These are phyloP conservation scores for Sabellastarte sp. DNA, from an alignment of 2,888 invertebrate genomes.

Conservation along the genomic window DNA sequence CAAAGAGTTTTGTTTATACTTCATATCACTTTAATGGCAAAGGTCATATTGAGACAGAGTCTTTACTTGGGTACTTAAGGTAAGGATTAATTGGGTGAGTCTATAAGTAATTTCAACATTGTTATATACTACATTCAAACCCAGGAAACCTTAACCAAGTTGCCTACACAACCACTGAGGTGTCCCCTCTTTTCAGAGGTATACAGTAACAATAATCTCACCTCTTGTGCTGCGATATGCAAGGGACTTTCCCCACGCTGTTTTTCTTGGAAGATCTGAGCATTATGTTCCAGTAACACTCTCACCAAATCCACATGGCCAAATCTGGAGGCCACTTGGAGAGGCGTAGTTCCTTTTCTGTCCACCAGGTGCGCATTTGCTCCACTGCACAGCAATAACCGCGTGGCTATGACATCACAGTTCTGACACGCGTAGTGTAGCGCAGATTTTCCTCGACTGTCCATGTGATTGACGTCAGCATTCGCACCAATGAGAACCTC, in stretches of 20 bases:
- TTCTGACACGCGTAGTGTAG: slow-evolving; percentile 17
- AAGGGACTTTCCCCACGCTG: slow-evolving; percentile 22
- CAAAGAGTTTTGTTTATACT: no score
- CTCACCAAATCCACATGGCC: slow-evolving; percentile 26
- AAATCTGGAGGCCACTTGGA: slow-evolving; percentile 21
- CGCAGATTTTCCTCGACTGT: slow-evolving; percentile 14
- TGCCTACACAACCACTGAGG: no score
- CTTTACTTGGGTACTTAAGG: no score
- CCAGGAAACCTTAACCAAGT: no score
- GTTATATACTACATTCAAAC: not conserved
- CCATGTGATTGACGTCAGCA: slow-evolving; percentile 19
- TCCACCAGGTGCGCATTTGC: slow-evolving; percentile 14
- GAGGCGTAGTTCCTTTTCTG: slow-evolving; percentile 9
- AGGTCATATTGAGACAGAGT: no score
- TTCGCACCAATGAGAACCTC: slow-evolving; percentile 15
- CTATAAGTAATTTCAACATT: no score
- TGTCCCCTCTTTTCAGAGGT: no score
- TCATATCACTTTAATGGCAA: no score
- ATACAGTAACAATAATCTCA: no score
- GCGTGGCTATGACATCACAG: slow-evolving; percentile 11
- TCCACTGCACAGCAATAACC: slow-evolving; percentile 19
- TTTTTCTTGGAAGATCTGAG: slow-evolving; percentile 17
- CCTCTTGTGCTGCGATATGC: slow-evolving; percentile 22
- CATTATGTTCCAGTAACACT: slow-evolving; percentile 20
- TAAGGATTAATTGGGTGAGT: no score